Conservation (phyloP, 2,113 vertebrate species). For the Oostethus manadensis region DNA sequence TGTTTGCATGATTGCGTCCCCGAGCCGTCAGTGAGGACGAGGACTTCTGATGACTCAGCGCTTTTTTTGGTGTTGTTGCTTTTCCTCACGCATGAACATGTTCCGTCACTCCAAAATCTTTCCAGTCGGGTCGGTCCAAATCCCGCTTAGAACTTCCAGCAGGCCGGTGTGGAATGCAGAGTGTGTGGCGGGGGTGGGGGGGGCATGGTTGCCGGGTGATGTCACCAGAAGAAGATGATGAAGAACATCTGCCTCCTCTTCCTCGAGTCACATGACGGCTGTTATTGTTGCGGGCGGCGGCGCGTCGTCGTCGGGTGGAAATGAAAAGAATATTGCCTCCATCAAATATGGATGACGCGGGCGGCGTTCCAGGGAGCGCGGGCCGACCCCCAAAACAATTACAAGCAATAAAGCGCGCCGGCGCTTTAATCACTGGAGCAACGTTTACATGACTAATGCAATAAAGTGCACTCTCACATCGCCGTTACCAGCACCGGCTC, state of each 20-base stretch:
- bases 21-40: not conserved
- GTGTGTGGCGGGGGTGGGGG: not conserved
- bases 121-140: not conserved
- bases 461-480: conserved; percentile 2
- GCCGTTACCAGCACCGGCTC: conserved; percentile 1
- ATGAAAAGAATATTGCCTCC: not conserved
- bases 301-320: not conserved
- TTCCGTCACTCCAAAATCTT: not conserved
- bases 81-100: not conserved
- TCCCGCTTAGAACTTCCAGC: not conserved
- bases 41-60: not conserved
- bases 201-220: too few species aligned
- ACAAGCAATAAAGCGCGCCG: conserved; percentile 6
- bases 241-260: too few species aligned
- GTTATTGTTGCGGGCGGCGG: too few species aligned
- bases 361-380: conserved; percentile 5
- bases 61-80: too few species aligned
- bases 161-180: not conserved
- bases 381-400: conserved; percentile 11
- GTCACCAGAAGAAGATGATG: too few species aligned
- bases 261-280: too few species aligned
- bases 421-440: conserved; percentile 8
- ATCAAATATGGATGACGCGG: conserved; percentile 9
- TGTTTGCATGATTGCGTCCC: not conserved
- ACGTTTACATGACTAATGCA: conserved; percentile 11